Base-by-base conservation (phyloP, 2,888 invertebrate species). In the Caenorhabditis zanzibari region DNA sequence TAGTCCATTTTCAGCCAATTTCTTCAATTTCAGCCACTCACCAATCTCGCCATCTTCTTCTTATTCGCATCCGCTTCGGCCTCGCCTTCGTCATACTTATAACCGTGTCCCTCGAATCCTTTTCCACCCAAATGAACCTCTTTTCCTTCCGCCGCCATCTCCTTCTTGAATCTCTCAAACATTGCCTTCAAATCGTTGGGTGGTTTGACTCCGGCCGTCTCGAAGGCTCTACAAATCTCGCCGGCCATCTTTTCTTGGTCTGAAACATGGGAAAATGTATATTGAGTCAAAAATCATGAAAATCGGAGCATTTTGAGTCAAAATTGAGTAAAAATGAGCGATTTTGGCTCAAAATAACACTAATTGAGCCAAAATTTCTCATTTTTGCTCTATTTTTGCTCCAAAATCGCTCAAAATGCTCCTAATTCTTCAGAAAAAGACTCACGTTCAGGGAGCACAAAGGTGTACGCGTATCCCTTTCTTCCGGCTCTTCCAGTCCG, bases 21-120 rank as follows among this genome's bases (percentile, higher is more conserved):
- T 32, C 12, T 38, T 12, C 12, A 38, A 12, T 12, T 12, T 10
- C 38, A 38, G 12, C 22, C 68, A 35, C 68, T 47, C 0, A 98
- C 98, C 1, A 98, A 97, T 93, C 98, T 98, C 93, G 99, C 98
- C 93, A 98, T 95, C 92, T 98, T 98, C 94, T 97, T 98, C 93
- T 97, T 96, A 92, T 98, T 98, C 82, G 96, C 96, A 0, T 96
- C 96, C 49, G 97, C 95, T 86, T 97, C 96, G 0, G 98, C 97
- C 94, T 99, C 99, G 1, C 96, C 96, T 92, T 98, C 98, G 93
- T 99, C 98, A 85, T 91, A 91, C 93, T 98, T 98, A 93, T 97
- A 99, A 16, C 97, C 96, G 94, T 97, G 97, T 0, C 97, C 97
- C 89, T 96, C 96, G 91, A 97, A 97, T 10, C 89, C 89, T 79